Percentiles rank a stretch among this genome's conserved stretches.
Evolutionary conservation across 1,140 invertebrate genomes (phyloP).

Genomic region (Drosophila trapezifrons): DNA sequence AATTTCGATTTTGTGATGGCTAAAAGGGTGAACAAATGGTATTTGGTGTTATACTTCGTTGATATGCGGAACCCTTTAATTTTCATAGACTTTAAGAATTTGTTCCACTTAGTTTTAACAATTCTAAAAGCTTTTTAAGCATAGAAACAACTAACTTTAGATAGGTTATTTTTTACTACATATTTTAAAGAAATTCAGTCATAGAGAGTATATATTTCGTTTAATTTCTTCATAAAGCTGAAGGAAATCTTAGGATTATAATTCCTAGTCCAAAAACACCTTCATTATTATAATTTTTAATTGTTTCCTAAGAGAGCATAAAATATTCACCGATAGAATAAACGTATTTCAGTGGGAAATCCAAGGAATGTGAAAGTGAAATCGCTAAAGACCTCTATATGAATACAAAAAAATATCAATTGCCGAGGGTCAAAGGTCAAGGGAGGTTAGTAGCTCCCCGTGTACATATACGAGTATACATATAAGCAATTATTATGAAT

Average conservation of each 20-base stretch:
- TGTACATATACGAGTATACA: background rate
- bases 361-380: background rate
- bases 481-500: conserved; percentile 20
- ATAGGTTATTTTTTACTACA: no score
- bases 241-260: no score
- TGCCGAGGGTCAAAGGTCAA: conserved; percentile 22
- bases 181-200: background rate
- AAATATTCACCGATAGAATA: background rate
- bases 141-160: no score
- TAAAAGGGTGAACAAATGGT: background rate
- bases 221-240: no score
- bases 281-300: background rate
- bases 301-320: background rate
- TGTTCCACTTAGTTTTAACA: background rate
- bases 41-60: no score
- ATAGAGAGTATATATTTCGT: no score
- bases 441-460: conserved; percentile 24
- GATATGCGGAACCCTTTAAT: background rate
- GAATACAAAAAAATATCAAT: conserved; percentile 7
- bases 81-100: background rate
- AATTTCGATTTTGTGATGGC: background rate
- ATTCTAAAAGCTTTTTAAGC: no score
- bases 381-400: conserved; percentile 2
- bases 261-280: background rate
- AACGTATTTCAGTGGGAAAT: conserved; percentile 1